A percentile compares a stretch with the other conserved stretches of the same genome.
Conservation (phyloP, 2,113 vertebrate species). For the Strix uralensis region DNA sequence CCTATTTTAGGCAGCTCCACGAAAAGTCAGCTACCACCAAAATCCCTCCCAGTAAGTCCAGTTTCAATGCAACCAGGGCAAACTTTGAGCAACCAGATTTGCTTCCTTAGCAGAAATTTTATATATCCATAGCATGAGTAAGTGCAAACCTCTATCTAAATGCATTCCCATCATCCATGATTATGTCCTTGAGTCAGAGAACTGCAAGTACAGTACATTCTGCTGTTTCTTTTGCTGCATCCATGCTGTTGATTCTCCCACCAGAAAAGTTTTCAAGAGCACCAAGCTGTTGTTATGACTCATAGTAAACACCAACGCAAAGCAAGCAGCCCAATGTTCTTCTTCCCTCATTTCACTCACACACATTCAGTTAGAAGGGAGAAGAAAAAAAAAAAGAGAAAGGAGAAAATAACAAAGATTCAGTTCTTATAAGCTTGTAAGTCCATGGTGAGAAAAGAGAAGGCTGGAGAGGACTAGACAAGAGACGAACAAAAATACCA, state of each 20-base stretch:
- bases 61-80: neutral
- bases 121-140: neutral
- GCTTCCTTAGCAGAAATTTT: slow-evolving; percentile 37
- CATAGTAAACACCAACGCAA: slow-evolving; percentile 71
- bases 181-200: slow-evolving; percentile 53
- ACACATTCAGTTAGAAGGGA: slow-evolving; percentile 51
- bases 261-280: slow-evolving; percentile 63
- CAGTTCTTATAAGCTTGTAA: slow-evolving; percentile 16
- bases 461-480: slow-evolving; percentile 72
- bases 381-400: neutral
- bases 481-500: slow-evolving; percentile 75
- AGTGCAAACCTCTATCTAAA: slow-evolving; percentile 15
- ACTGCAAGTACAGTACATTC: slow-evolving; percentile 63
- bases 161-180: slow-evolving; percentile 19
- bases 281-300: slow-evolving; percentile 74
- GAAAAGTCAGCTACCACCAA: neutral
- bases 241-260: slow-evolving; percentile 64
- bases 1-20: slow-evolving; percentile 5
- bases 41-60: slow-evolving; percentile 4
- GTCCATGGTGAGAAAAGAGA: slow-evolving; percentile 62
- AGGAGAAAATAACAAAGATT: slow-evolving; percentile 52
- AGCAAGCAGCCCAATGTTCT: slow-evolving; percentile 56
- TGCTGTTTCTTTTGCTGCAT: slow-evolving; percentile 53
- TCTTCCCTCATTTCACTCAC: slow-evolving; percentile 60
- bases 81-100: neutral